These are phyloP conservation scores for Pteria penguin DNA, from an alignment of 2,888 invertebrate species.

Conservation along the genomic window DNA sequence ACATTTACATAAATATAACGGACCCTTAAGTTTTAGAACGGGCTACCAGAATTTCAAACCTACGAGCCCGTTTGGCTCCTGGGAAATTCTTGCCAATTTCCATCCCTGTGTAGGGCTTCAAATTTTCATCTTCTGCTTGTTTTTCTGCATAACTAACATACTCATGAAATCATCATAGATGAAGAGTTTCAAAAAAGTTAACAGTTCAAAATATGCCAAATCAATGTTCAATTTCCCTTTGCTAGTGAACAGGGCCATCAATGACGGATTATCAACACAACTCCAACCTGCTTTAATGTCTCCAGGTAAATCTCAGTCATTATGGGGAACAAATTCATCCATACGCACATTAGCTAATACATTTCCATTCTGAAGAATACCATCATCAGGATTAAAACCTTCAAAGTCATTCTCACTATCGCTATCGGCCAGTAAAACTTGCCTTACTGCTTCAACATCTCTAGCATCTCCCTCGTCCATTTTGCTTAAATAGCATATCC, in stretches of 20 bases:
- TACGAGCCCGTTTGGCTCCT: too few species aligned
- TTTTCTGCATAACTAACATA: too few species aligned
- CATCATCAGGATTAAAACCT: neutral
- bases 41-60: too few species aligned
- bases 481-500: neutral
- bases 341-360: neutral
- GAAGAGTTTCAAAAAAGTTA: conserved; percentile 30
- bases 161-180: conserved; percentile 27
- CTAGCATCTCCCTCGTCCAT: neutral
- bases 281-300: neutral
- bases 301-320: neutral
- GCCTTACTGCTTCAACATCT: neutral
- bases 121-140: too few species aligned
- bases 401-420: neutral
- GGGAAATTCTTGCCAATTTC: too few species aligned
- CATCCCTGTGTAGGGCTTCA: too few species aligned
- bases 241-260: neutral
- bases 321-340: neutral
- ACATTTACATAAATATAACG: too few species aligned
- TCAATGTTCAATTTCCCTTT: conserved; percentile 18
- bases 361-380: neutral
- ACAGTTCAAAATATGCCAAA: conserved; percentile 8
- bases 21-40: too few species aligned
- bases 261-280: neutral
- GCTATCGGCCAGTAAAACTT: neutral